Percentiles rank a stretch among this genome's conserved stretches.
phyloP scores from a whole-genome alignment of 2,888 invertebrate species.

The Reticulitermes lucifugus region DNA sequence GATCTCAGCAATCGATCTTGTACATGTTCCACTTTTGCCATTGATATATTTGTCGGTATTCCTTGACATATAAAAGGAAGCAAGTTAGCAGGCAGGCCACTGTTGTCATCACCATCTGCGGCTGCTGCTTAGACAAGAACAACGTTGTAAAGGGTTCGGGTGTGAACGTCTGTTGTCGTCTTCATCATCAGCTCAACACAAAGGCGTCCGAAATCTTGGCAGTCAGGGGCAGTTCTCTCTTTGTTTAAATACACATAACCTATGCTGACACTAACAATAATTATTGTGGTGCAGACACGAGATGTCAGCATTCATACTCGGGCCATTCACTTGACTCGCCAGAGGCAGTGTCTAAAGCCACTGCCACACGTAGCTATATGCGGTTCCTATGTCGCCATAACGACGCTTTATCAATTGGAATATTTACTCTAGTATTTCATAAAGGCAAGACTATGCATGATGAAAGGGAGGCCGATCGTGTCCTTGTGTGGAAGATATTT shows the following conservation, averaged over 20 bases:
- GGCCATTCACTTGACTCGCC: background rate
- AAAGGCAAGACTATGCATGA: too few species aligned
- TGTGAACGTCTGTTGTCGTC: slow-evolving; percentile 7
- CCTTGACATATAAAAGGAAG: slow-evolving; percentile 10
- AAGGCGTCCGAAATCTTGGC: slow-evolving; percentile 25
- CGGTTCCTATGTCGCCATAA: too few species aligned
- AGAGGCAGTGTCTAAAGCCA: background rate
- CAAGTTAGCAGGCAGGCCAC: background rate
- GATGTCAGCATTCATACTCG: background rate
- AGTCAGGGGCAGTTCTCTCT: background rate
- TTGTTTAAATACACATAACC: slow-evolving; percentile 15
- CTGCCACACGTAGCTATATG: background rate
- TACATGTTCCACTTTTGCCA: background rate
- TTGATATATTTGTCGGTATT: slow-evolving; percentile 1
- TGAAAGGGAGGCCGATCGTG: too few species aligned
- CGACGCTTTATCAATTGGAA: too few species aligned
- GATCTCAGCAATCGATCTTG: background rate
- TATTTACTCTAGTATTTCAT: too few species aligned
- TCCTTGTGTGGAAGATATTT: too few species aligned
- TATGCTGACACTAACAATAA: slow-evolving; percentile 28
- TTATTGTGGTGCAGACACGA: background rate
- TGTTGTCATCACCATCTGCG: slow-evolving; percentile 22
- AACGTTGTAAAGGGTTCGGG: slow-evolving; percentile 11
- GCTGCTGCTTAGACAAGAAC: slow-evolving; percentile 24
- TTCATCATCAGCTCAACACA: slow-evolving; percentile 20